Base-by-base conservation (phyloP, 2,797 vertebrate species). In the Carcharodon carcharias region DNA sequence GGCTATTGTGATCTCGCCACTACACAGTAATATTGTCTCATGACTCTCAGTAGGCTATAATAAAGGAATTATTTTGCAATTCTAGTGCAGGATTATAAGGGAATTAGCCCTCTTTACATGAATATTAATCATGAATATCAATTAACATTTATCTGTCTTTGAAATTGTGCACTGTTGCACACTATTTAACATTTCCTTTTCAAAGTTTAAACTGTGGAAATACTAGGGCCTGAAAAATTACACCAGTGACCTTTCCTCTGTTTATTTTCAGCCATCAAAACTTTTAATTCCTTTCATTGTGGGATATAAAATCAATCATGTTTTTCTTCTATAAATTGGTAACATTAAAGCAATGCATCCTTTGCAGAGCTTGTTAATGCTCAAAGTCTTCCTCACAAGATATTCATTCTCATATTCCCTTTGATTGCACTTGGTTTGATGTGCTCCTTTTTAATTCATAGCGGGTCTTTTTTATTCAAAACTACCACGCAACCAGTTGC, bases 61-160 rank as follows among this genome's bases (percentile, higher is more conserved):
- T 23, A 67, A 93, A 40, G 7, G 18, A 93, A 93, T n/a, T n/a
- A 63, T 18, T 61, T 92, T 92, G 58, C 58, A 92, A 31, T n/a
- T 93, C n/a, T 93, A 67, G 45, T 67, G n/a, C n/a, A 67, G 61
- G 3, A 40, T 23, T 67, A 45, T n/a, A 23, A 67, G 61, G 40
- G 54, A 45, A 65, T 50, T 50, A 93, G n/a, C 35, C 18, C 63
- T 93, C 5, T 40, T 26, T 21, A 93, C 40, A 65, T 93, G n/a
- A 93, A 93, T 93, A 93, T 65, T 93, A 45, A 93, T 40, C 35
- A n/a, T 63, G 31, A 61, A 92, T 35, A 92, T 92, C 31, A 92
- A 63, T 35, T 5, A 92, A 92, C 6, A 92, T 61, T 63, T 45
- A 26, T 40, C n/a, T 26, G 21, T 1, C 63, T 93, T 93, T 93